Evolutionary conservation across 2,888 invertebrate species (phyloP).

Genomic region (Lordiphosa fenestrarum): DNA sequence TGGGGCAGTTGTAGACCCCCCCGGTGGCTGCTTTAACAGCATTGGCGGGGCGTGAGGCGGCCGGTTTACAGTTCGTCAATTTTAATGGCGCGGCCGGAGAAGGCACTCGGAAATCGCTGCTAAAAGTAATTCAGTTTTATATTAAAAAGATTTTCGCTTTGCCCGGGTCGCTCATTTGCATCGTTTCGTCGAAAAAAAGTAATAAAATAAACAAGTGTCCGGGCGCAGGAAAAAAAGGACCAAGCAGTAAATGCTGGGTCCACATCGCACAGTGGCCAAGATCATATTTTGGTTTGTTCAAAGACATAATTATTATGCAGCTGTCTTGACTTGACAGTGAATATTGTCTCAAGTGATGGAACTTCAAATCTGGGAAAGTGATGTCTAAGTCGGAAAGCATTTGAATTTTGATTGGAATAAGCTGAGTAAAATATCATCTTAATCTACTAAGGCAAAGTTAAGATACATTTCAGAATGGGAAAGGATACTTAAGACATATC

Average conservation of each 20-base stretch:
- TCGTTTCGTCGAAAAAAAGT: constrained; percentile 55
- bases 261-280: constrained; percentile 6
- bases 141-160: constrained; percentile 65
- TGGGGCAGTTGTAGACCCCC: constrained; percentile 26
- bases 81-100: constrained; percentile 54
- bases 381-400: too few relatives aligned
- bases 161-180: constrained; percentile 57
- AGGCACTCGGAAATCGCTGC: constrained; percentile 67
- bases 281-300: too few relatives aligned
- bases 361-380: too few relatives aligned
- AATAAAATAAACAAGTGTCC: constrained; percentile 72
- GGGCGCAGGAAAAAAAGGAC: constrained; percentile 30
- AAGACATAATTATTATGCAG: too few relatives aligned
- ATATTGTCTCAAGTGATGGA: too few relatives aligned
- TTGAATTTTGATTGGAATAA: too few relatives aligned
- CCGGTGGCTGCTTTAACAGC: not conserved
- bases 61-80: constrained; percentile 75
- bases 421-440: too few relatives aligned
- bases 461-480: too few relatives aligned
- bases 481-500: too few relatives aligned
- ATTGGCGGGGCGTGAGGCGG: constrained; percentile 19
- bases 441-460: too few relatives aligned
- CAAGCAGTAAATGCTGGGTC: constrained; percentile 30
- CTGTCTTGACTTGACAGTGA: too few relatives aligned
- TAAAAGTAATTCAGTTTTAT: constrained; percentile 74